Evolutionary conservation across 2,888 invertebrate genomes (phyloP).

Genomic region (Xanthorhoe designata): DNA sequence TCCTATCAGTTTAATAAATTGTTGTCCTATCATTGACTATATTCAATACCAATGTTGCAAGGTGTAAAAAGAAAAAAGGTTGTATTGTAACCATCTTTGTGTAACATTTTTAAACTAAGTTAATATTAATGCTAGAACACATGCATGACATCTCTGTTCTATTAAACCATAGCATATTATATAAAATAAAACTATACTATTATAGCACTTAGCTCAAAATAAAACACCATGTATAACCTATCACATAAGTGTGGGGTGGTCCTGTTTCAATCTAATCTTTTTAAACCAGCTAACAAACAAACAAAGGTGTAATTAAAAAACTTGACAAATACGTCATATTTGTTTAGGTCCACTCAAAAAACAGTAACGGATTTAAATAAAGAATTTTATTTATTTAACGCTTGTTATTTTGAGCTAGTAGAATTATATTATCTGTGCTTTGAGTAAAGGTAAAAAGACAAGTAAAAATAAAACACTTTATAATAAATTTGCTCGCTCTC

Average conservation of each 20-base stretch:
- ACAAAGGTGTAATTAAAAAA: constrained; percentile 29
- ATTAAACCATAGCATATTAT: too few relatives aligned
- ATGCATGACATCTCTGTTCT: too few relatives aligned
- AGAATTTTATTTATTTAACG: background rate
- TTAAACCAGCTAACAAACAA: constrained; percentile 25
- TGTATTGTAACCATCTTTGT: too few relatives aligned
- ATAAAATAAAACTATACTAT: too few relatives aligned
- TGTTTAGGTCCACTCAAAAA: constrained; percentile 22
- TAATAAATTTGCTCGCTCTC: background rate
- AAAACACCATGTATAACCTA: constrained; percentile 26
- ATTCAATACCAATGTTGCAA: background rate
- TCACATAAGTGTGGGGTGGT: constrained; percentile 35
- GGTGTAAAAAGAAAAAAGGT: background rate
- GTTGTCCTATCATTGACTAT: background rate
- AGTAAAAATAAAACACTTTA: background rate
- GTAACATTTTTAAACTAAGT: too few relatives aligned
- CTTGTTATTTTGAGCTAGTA: too few relatives aligned
- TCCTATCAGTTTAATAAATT: background rate
- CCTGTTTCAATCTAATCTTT: constrained; percentile 32
- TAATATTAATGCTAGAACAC: too few relatives aligned
- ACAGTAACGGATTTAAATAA: background rate
- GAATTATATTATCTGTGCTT: too few relatives aligned
- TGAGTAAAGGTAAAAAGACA: too few relatives aligned
- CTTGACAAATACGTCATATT: constrained; percentile 23
- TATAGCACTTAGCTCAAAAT: background rate